Conservation (phyloP, 2,113 vertebrate genomes). For the Mormoops blainvillei region DNA sequence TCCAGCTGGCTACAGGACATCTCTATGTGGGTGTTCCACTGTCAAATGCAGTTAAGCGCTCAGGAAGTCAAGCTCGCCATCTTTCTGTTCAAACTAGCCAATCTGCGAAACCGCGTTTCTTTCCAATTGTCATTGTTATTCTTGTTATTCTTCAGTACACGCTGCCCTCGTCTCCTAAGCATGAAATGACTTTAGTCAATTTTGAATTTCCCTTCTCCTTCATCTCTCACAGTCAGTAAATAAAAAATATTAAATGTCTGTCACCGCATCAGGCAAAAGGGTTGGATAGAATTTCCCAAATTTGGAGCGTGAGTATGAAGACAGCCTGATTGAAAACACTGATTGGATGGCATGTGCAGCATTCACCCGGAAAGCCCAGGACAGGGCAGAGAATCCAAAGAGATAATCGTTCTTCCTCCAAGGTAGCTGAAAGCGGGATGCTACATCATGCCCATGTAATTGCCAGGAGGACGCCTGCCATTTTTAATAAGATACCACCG, state of each 20-base stretch:
- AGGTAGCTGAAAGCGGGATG: neutral
- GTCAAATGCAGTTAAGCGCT: conserved; percentile 55
- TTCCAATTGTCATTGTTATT: neutral
- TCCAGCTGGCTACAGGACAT: conserved; percentile 62
- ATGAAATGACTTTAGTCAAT: neutral
- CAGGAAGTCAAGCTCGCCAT: conserved; percentile 40
- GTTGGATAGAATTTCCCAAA: neutral
- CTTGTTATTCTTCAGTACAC: neutral
- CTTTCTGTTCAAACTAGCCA: conserved; percentile 47
- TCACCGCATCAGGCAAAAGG: neutral
- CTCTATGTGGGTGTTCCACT: conserved; percentile 64
- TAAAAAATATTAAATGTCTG: neutral
- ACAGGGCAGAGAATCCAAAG: neutral
- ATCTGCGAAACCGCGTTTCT: neutral
- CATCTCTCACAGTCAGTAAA: neutral
- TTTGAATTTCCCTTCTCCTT: neutral
- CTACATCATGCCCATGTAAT: neutral
- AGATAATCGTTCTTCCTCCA: neutral
- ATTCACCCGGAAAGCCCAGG: neutral
- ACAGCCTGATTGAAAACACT: neutral
- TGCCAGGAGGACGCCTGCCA: neutral
- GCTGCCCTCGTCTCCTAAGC: neutral
- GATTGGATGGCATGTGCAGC: neutral
- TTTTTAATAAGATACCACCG: neutral
- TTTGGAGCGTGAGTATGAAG: neutral